Base-by-base conservation (phyloP, 2,888 invertebrate genomes). In the Mesoligia furuncula region DNA sequence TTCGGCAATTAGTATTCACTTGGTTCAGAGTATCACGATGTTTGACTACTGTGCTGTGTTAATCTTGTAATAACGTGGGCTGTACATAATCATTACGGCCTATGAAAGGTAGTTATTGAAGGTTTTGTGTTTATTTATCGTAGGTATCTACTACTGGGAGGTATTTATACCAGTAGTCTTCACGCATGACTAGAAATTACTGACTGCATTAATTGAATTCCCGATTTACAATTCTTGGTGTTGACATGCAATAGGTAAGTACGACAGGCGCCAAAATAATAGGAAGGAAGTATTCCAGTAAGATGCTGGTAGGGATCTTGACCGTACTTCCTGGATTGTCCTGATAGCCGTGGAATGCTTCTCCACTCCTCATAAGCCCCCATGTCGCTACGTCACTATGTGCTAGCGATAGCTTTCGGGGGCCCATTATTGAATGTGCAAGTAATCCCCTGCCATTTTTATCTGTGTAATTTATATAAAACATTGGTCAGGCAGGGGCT, bases 1-100 rank as follows among this genome's bases (percentile, higher is more conserved):
- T 36, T 67, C 67, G 39, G 61, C 48, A 66, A 83, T 86, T 79
- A 73, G 74, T 73, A 76, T 79, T 73, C 24, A 61, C 27, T 64
- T 36, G 45, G 59, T 15, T 73, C 51, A n/a, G 54, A 69, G 72
- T 64, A 79, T 73, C 66, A 75, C 57, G 74, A 75, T 83, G 27
- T 67, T 73, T 31, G 24, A 76, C 75, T 73, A 62, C 66, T 76
- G 57, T 69, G 75, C 2, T 59, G 39, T 36, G 42, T 68, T 78
- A 61, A 48, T 66, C 59, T 31, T 39, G 31, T 67, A 67, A 51
- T 78, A 61, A 42, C 9, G 6, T 1, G 24, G 17, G 36, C n/a
- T 48, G 27, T 57, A n/a, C 6, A 39, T 67, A 27, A 62, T 57
- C 31, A 59, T 69, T 64, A 64, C 11, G 15, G n/a, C 71, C 2